These are phyloP conservation scores for Peromyscus leucopus DNA, from an alignment of 2,113 vertebrate genomes.

Conservation along the genomic window DNA sequence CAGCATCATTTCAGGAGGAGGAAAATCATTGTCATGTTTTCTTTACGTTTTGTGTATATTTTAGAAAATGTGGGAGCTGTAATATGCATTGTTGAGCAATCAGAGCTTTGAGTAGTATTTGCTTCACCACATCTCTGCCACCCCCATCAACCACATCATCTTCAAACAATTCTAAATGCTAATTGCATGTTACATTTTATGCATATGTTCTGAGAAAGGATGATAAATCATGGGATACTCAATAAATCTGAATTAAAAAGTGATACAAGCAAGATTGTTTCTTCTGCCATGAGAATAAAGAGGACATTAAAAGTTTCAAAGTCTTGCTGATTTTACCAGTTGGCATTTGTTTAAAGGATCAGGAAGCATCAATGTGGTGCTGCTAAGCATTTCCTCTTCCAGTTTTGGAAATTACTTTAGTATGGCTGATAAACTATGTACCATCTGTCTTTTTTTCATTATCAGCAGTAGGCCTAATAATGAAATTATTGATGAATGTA, in stretches of 20 bases:
- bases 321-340: constrained; percentile 44
- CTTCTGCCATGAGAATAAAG: constrained; percentile 40
- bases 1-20: background rate
- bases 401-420: constrained; percentile 32
- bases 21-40: background rate
- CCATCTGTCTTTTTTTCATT: constrained; percentile 20
- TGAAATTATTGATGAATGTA: background rate
- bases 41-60: background rate
- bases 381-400: constrained; percentile 34
- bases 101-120: background rate
- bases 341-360: constrained; percentile 56
- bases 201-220: constrained; percentile 15
- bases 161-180: constrained; percentile 17
- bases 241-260: constrained; percentile 57
- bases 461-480: background rate
- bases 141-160: background rate
- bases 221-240: constrained; percentile 40
- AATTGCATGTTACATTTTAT: constrained; percentile 21
- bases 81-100: background rate
- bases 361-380: background rate
- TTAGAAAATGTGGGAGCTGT: background rate
- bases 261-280: constrained; percentile 48
- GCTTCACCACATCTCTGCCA: background rate
- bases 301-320: constrained; percentile 49
- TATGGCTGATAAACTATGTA: background rate